These are phyloP conservation scores for Heliconius melpomene DNA, from an alignment of 1,140 invertebrate species.

Conservation along the genomic window DNA sequence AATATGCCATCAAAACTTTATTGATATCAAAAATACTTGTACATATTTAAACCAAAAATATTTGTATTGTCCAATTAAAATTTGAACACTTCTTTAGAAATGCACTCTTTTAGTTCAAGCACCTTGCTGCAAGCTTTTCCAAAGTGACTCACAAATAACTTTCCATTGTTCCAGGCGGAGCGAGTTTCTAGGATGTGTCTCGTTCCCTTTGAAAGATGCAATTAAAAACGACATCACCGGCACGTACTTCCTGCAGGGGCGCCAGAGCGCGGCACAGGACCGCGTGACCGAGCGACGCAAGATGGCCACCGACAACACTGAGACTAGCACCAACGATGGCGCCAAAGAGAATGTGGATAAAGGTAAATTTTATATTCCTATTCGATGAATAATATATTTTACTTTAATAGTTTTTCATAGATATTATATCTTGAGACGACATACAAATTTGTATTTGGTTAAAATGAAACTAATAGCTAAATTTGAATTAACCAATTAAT, in stretches of 20 bases:
- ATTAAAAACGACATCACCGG: constrained; percentile 81
- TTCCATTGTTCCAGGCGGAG: constrained; percentile 84
- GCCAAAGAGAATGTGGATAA: constrained; percentile 72
- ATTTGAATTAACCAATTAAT: too few species aligned
- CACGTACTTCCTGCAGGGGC: constrained; percentile 79
- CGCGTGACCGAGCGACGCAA: constrained; percentile 65
- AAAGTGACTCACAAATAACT: constrained; percentile 7
- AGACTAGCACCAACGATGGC: constrained; percentile 72
- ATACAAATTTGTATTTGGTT: too few species aligned
- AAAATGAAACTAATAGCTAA: too few species aligned
- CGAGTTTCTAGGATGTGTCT: constrained; percentile 90
- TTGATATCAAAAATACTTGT: background rate
- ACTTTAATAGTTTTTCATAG: background rate
- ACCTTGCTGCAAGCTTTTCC: background rate
- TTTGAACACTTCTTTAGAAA: background rate
- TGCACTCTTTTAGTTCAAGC: background rate
- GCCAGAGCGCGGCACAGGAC: constrained; percentile 55
- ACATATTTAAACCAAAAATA: background rate
- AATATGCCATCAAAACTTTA: background rate
- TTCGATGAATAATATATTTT: background rate
- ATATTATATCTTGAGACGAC: background rate
- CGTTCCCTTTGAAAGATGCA: constrained; percentile 87
- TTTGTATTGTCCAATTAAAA: background rate
- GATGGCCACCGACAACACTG: constrained; percentile 75
- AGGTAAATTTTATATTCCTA: constrained; percentile 47